These are phyloP conservation scores for Varroa destructor DNA, from an alignment of 1,140 invertebrate species.

Conservation along the genomic window DNA sequence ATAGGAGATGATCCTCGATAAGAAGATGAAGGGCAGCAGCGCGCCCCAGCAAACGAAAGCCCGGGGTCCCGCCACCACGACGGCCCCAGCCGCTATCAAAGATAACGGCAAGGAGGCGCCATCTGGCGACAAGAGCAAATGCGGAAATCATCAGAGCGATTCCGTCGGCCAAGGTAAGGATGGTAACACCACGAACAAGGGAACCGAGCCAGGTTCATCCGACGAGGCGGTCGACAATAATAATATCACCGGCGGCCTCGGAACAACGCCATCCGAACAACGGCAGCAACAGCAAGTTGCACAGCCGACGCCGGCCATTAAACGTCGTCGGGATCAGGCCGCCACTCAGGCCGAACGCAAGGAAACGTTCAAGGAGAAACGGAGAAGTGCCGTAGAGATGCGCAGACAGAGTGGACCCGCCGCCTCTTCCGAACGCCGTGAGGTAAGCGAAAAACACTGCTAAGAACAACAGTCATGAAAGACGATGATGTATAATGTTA, in stretches of 20 bases:
- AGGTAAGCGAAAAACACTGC: neutral
- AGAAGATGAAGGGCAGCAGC: conserved; percentile 25
- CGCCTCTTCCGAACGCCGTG: conserved; percentile 16
- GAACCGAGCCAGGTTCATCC: neutral
- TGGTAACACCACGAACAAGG: conserved; percentile 2
- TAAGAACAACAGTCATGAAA: too few species aligned
- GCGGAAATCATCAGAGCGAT: conserved; percentile 11
- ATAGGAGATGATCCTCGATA: conserved; percentile 21
- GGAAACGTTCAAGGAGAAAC: conserved; percentile 12
- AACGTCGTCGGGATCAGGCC: too few species aligned
- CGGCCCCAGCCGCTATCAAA: neutral
- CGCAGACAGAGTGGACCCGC: conserved; percentile 15
- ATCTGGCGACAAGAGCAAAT: neutral
- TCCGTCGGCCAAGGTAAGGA: conserved; percentile 10
- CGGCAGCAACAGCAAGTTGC: too few species aligned
- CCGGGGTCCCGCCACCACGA: neutral
- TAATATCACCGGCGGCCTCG: neutral
- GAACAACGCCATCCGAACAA: neutral
- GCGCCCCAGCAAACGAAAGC: conserved; percentile 15
- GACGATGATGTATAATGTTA: too few species aligned
- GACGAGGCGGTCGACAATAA: conserved; percentile 15
- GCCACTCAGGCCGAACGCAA: neutral
- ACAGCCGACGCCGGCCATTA: too few species aligned
- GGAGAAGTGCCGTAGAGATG: conserved; percentile 17
- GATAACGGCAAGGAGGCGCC: neutral